Base-by-base conservation (phyloP, 2,797 vertebrate species). In the Pangasius djambal region DNA sequence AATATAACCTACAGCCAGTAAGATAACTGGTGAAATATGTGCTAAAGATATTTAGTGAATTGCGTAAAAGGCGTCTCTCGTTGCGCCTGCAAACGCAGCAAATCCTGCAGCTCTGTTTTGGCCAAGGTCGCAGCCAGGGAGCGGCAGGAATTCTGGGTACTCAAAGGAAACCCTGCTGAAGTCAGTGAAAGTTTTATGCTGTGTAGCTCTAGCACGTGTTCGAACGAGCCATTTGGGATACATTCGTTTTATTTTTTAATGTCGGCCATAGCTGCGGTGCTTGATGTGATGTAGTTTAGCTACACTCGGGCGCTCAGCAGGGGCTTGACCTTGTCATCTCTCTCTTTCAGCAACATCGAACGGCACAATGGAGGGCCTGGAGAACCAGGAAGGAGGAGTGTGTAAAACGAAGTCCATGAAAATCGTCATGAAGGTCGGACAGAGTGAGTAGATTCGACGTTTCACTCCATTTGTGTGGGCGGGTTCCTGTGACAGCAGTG, bases 391-490 rank as follows among this genome's bases (percentile, higher is more conserved):
- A 94, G 98, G 98, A 92, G 98, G 98, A 89, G 98, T 99, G 91
- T 99, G 98, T 96, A 98, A 97, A 96, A 98, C 97, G 95, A 98
- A 97, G 97, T 97, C 97, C 95, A 99, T 99, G 98, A 99, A 98
- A 97, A 99, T 99, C 94, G 95, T 98, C 95, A 98, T 99, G 98
- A 99, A 98, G 97, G 98, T 99, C 96, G 98, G 98, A 96, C 98
- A 99, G 97, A 98, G 98, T 99, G 96, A 98, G 97, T 96, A 92
- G 84, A 86, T 40, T 57, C 28, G 6, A 9, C 25, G 5, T 70
- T 63, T 86, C 57, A 31, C 1, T 72, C 31, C 44, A 13, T 5
- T 18, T 48, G 22, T 28, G 61, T 67, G 82, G 28, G 50, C 3
- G 31, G 52, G 67, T 15, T 59, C 22, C 31, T 28, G 67, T 31